Evolutionary conservation across 2,113 vertebrate species (phyloP).

Genomic region (Narcine bancroftii): DNA sequence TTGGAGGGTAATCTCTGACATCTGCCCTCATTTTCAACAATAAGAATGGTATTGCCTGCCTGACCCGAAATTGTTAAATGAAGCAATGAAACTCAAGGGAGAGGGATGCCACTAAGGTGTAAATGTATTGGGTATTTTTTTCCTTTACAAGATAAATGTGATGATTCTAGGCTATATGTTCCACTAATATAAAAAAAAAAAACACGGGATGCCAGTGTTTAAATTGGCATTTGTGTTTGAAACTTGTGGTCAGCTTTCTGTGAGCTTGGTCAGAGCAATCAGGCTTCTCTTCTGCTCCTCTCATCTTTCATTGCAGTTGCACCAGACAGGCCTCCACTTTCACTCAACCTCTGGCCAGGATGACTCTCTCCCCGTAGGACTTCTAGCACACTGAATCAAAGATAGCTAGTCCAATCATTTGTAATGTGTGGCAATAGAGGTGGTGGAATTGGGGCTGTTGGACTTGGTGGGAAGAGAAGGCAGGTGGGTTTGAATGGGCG

Average conservation of each 20-base stretch:
- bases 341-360: neutral
- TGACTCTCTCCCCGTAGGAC: neutral
- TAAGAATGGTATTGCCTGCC: neutral
- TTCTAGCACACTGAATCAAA: neutral
- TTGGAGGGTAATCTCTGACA: neutral
- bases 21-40: neutral
- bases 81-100: neutral
- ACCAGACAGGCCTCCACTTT: neutral
- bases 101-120: neutral
- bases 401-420: neutral
- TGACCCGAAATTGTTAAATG: neutral
- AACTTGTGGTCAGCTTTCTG: neutral
- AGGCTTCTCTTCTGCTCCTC: neutral
- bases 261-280: neutral
- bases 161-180: neutral
- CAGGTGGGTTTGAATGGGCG: too few species aligned
- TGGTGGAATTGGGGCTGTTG: neutral
- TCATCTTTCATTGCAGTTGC: neutral
- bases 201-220: neutral
- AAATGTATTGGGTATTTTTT: neutral
- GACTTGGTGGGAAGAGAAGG: neutral
- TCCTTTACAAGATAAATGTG: neutral
- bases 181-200: neutral
- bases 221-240: neutral
- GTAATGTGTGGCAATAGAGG: neutral